These are phyloP conservation scores for Prinia subflava DNA, from an alignment of 2,113 vertebrate species.

Conservation along the genomic window DNA sequence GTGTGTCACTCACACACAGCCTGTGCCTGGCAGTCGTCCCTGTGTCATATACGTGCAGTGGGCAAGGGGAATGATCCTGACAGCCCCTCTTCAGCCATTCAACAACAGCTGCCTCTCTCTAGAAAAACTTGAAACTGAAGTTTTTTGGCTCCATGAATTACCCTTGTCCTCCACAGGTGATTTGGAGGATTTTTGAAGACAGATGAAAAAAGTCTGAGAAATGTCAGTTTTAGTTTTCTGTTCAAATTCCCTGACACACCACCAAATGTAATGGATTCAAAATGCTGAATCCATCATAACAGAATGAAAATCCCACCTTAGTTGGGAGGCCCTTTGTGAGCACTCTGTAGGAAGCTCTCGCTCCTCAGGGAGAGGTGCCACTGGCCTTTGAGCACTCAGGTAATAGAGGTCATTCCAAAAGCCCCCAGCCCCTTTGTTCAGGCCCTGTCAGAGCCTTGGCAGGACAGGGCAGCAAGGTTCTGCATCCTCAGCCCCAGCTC, in stretches of 20 bases:
- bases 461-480: background rate
- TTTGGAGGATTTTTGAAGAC: background rate
- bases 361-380: background rate
- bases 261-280: background rate
- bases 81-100: background rate
- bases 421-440: rapidly evolving
- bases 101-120: background rate
- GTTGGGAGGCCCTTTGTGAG: too few relatives aligned
- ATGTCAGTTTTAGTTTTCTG: background rate
- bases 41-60: rapidly evolving
- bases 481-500: rapidly evolving
- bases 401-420: background rate
- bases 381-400: rapidly evolving
- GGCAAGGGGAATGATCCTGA: background rate
- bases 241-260: background rate
- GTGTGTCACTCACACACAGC: background rate
- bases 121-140: background rate
- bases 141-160: background rate
- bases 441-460: rapidly evolving
- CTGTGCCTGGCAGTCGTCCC: background rate
- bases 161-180: background rate
- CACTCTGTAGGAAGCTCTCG: rapidly evolving
- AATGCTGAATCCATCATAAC: rapidly evolving
- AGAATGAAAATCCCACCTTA: background rate
- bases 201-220: background rate